These are phyloP conservation scores for Chrysolina oricalcia DNA, from an alignment of 2,888 invertebrate genomes.

Conservation along the genomic window DNA sequence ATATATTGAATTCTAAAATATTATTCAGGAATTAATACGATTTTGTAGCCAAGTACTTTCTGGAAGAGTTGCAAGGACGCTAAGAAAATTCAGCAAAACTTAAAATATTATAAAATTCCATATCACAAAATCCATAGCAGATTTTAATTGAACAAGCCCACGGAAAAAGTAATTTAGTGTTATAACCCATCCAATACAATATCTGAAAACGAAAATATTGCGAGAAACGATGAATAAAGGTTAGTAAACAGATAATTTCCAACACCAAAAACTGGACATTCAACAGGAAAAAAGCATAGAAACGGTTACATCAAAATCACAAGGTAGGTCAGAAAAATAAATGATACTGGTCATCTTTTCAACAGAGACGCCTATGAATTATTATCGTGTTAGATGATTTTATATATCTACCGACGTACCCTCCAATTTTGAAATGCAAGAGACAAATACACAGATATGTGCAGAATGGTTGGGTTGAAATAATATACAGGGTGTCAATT, in stretches of 20 bases:
- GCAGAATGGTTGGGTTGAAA: neutral
- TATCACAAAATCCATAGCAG: too few species aligned
- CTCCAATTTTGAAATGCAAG: neutral
- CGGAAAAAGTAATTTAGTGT: neutral
- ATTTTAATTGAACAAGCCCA: too few species aligned
- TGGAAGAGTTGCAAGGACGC: too few species aligned
- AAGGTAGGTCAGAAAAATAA: neutral
- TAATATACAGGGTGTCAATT: neutral
- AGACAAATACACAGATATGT: conserved; percentile 9
- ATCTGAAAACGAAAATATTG: neutral
- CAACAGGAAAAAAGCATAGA: neutral
- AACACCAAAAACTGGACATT: conserved; percentile 14
- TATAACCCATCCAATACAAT: neutral
- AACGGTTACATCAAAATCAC: neutral
- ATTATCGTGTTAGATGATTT: too few species aligned
- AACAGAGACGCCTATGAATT: too few species aligned
- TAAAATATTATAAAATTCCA: too few species aligned
- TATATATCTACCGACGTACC: neutral
- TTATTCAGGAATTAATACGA: too few species aligned
- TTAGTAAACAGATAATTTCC: neutral
- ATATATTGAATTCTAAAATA: too few species aligned
- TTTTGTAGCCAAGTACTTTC: too few species aligned
- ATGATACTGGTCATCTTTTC: neutral
- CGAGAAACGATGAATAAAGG: neutral
- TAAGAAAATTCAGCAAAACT: too few species aligned